These are phyloP conservation scores for Serranus cabrilla DNA, from an alignment of 2,797 vertebrate species.

Conservation along the genomic window DNA sequence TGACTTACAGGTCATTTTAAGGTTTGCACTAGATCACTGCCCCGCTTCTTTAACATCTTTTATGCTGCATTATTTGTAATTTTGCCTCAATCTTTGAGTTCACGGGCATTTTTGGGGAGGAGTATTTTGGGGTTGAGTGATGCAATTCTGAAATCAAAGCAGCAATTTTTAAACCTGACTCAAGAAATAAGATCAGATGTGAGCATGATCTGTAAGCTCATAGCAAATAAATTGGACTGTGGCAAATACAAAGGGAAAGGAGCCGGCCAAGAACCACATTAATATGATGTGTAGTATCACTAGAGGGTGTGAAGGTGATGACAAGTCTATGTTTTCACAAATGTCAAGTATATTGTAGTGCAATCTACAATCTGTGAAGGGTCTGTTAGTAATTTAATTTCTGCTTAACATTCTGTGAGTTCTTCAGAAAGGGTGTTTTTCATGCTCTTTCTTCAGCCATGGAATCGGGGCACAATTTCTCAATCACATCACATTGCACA, in stretches of 20 bases:
- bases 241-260: slow-evolving; percentile 18
- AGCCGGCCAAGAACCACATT: slow-evolving; percentile 7
- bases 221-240: background rate
- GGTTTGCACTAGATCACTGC: too few species aligned
- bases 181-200: background rate
- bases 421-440: slow-evolving; percentile 42
- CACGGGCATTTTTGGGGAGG: too few species aligned
- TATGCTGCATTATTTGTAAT: too few species aligned
- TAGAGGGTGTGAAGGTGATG: slow-evolving; percentile 11
- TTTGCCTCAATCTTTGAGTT: too few species aligned
- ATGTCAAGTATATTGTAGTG: slow-evolving; percentile 25
- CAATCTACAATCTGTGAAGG: slow-evolving; percentile 22
- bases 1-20: too few species aligned
- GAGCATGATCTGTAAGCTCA: background rate
- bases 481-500: slow-evolving; percentile 64
- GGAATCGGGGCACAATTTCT: slow-evolving; percentile 37
- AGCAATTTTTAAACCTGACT: background rate
- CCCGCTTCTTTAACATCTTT: too few species aligned
- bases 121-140: background rate
- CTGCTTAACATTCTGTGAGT: slow-evolving; percentile 14
- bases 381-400: slow-evolving; percentile 36
- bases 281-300: background rate
- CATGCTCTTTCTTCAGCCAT: slow-evolving; percentile 15
- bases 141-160: background rate
- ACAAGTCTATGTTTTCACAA: slow-evolving; percentile 23